Evolutionary conservation across 2,113 vertebrate genomes (phyloP).

Genomic region (Triplophysa rosa): DNA sequence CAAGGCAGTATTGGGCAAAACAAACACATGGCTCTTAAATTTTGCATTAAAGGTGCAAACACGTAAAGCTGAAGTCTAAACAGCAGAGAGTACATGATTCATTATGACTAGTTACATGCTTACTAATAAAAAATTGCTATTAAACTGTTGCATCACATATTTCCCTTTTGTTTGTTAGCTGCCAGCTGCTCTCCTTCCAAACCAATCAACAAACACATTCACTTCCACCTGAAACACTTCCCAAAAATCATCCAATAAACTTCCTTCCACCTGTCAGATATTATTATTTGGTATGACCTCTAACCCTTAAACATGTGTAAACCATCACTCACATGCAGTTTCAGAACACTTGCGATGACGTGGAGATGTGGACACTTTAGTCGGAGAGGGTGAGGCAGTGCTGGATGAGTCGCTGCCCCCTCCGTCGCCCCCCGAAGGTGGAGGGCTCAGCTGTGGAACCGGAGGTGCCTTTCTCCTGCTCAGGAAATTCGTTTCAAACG

Average conservation of each 20-base stretch:
- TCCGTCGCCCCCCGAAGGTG: conserved; percentile 78
- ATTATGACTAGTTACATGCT: neutral
- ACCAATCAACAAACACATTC: neutral
- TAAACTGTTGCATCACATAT: neutral
- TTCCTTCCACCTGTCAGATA: neutral
- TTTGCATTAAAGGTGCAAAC: neutral
- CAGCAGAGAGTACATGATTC: neutral
- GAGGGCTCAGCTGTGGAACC: conserved; percentile 78
- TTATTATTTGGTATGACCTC: conserved; percentile 24
- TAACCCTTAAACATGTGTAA: neutral
- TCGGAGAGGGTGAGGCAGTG: conserved; percentile 87
- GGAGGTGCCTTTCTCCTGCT: conserved; percentile 81
- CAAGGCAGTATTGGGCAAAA: neutral
- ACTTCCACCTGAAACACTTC: neutral
- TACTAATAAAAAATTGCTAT: neutral
- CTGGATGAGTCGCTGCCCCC: conserved; percentile 85
- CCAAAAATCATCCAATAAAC: neutral
- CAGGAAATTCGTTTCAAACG: conserved; percentile 86
- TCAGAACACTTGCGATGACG: conserved; percentile 84
- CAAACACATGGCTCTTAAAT: neutral
- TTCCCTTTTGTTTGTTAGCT: conserved; percentile 17
- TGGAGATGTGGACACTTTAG: conserved; percentile 85
- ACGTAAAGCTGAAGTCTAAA: neutral
- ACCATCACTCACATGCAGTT: conserved; percentile 81
- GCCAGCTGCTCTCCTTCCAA: neutral